Base-by-base conservation (phyloP, 2,888 invertebrate genomes). In the Margaritifera margaritifera region DNA sequence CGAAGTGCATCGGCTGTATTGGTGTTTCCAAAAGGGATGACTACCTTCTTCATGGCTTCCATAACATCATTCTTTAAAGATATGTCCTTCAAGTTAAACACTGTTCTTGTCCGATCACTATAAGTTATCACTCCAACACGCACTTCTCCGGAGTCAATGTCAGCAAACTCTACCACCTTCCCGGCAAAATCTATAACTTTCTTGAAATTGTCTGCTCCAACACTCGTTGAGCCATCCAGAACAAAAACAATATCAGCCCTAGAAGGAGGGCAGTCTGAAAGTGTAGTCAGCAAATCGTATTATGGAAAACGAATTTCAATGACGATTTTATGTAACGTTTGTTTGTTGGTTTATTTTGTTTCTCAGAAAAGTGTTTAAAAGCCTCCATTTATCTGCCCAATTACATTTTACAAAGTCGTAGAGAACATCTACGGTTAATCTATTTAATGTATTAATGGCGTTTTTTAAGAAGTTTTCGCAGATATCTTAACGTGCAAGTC, bases 1-100 rank as follows among this genome's bases (percentile, higher is more conserved):
- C 78, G 69, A 0, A 86, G 72, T 6, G 81, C 84, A 52, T 77
- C 79, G 18, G 82, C 84, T 18, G 85, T 85, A 72, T 87, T 84
- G 5, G 85, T 87, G 61, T 79, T 81, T 3, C 83, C 83, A 54
- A 72, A 80, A 11, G 63, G 59, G 62, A 78, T 80, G 1, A 69
- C 72, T 8, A 81, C 76, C 3, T 66, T 67, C 8, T 72, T 72
- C 24, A 84, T 74, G 18, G 78, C 75, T 22, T 64, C 64, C n/a
- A 80, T 55, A 1, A 86, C 64, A 0, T 61, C 66, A 6, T 59
- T 51, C 58, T 78, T 84, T 50, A 71, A 68, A 1, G 24, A 62
- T 64, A 79, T 79, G 4, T 68, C 69, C 54, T 82, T 82, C 31
- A 87, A 74, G 59, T 85, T 60, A 64, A 86, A 83, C 58, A 76